Base-by-base conservation (phyloP, 2,888 invertebrate species). In the Aricia artaxerxes region DNA sequence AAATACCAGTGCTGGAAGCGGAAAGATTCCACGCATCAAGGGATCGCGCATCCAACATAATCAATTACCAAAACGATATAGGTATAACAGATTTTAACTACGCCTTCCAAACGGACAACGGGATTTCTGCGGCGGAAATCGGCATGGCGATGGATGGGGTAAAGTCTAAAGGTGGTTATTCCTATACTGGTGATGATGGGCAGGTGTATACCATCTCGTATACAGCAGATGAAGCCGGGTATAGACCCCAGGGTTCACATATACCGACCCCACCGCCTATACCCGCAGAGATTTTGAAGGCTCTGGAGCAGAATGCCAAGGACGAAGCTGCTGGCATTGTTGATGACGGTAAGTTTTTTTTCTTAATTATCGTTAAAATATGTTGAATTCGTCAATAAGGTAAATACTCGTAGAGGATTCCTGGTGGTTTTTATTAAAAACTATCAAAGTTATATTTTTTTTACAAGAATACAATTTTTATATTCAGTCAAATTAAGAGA, bases 241-340 rank as follows among this genome's bases (percentile, higher is more conserved):
- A 90, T 78, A 88, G 87, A 81, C 91, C 93, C 0, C 86, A 85
- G 49, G 93, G 93, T 9, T 88, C 86, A 49, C 93, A 93, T 84
- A 82, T 94, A 73, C 93, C 93, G 0, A 92, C 92, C 1, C 89
- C 93, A 0, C 92, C 90, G 2, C 92, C 93, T 0, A 91, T 92
- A 72, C 92, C 93, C 0, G 85, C 84, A 7, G 92, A 90, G 61
- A 93, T 92, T n/a, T 81, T 91, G 82, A 88, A 85, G 82, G 88
- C 93, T 16, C 84, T 92, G 82, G 90, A 92, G 80, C 87, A 91
- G 80, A 93, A 93, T 80, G 90, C 91, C 1, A 89, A 87, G 69
- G 93, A 93, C 44, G 92, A 91, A 83, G 93, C 92, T 2, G 89
- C 89, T 13, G 93, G 93, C n/a, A 80, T 90, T 53, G 81, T 88